These are phyloP conservation scores for Patiria miniata DNA, from an alignment of 35 echinoderm and acorn worm species.

Conservation along the genomic window DNA sequence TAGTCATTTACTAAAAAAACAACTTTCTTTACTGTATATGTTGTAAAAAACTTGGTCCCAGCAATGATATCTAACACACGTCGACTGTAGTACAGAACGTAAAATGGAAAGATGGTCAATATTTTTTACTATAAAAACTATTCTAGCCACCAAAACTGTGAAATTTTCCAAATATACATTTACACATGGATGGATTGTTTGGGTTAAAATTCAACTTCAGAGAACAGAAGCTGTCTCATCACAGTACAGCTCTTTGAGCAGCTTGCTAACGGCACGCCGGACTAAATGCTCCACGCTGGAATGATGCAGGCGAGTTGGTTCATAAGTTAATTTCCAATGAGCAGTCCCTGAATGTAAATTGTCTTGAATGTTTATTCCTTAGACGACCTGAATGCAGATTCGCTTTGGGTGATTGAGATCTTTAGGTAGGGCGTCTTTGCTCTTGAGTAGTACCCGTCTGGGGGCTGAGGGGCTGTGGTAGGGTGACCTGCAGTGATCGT, in stretches of 20 bases:
- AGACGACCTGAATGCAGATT: constrained; percentile 2
- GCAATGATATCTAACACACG: too few relatives aligned
- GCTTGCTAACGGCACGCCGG: not conserved
- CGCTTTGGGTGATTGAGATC: not conserved
- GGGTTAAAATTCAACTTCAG: not conserved
- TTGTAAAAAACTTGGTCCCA: too few relatives aligned
- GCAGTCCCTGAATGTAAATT: not conserved
- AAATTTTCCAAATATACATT: too few relatives aligned
- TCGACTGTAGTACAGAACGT: too few relatives aligned
- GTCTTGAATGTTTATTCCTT: not conserved
- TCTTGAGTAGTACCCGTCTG: not conserved
- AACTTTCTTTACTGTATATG: too few relatives aligned
- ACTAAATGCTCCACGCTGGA: not conserved
- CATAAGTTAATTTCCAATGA: not conserved
- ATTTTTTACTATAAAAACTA: too few relatives aligned
- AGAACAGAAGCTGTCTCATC: not conserved
- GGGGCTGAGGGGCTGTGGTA: not conserved
- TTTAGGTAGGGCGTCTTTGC: not conserved
- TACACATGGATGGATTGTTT: not conserved
- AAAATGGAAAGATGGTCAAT: too few relatives aligned
- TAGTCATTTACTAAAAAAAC: too few relatives aligned
- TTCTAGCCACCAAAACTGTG: too few relatives aligned
- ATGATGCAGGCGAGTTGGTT: not conserved
- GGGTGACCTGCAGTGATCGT: not conserved
- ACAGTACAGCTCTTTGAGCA: not conserved